Conservation (phyloP, 1,140 invertebrate genomes). For the Maniola jurtina region DNA sequence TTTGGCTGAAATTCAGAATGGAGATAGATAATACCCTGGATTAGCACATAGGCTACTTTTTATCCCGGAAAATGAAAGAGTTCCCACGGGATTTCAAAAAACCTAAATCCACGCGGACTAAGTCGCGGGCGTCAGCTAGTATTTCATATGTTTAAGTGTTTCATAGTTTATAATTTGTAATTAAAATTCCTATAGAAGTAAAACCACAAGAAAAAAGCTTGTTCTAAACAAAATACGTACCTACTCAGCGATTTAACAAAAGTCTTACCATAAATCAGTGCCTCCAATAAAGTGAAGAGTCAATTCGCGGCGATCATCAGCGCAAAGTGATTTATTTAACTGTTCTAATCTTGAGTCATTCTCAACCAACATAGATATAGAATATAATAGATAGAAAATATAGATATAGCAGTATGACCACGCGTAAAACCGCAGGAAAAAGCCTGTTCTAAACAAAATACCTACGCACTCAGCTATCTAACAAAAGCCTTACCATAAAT, state of each 20-base stretch:
- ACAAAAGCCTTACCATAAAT: constrained; percentile 2
- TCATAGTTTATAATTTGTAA: no score
- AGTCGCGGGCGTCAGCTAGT: no score
- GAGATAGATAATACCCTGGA: no score
- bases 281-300: constrained; percentile 9
- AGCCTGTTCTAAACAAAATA: constrained; percentile 5
- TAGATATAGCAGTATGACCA: no score
- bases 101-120: no score
- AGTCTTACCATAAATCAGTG: constrained; percentile 6
- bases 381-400: no score
- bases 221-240: constrained; percentile 7
- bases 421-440: neutral
- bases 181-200: neutral
- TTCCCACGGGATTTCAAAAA: no score
- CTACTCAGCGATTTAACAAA: no score
- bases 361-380: neutral
- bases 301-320: constrained; percentile 10
- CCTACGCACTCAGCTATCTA: neutral
- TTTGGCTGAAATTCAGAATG: no score
- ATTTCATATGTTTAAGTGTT: no score
- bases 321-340: constrained; percentile 8
- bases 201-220: neutral
- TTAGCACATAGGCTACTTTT: no score
- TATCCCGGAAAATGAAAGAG: no score
- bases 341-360: constrained; percentile 13